phyloP scores from a whole-genome alignment of 2,113 vertebrate genomes.

The Ranitomeya imitator region DNA sequence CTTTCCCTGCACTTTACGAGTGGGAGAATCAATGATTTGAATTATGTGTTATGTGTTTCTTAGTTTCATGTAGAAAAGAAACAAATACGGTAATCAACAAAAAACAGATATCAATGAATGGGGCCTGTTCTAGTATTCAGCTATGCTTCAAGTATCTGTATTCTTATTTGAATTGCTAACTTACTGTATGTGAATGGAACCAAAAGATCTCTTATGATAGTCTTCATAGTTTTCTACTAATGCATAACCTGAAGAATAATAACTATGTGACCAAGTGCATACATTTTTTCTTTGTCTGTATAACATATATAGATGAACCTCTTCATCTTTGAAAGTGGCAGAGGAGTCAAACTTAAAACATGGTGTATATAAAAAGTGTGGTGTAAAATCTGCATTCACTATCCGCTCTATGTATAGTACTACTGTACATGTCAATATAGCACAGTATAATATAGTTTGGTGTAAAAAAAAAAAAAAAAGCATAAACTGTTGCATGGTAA shows the following conservation, averaged over 20 bases:
- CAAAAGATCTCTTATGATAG: not conserved
- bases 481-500: no score
- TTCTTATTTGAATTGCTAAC: not conserved
- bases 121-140: not conserved
- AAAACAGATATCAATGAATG: not conserved
- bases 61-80: not conserved
- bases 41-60: conserved; percentile 16
- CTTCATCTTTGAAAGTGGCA: not conserved
- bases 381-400: no score
- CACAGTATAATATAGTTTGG: no score
- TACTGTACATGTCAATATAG: no score
- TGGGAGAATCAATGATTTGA: conserved; percentile 6
- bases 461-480: no score
- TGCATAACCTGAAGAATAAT: not conserved
- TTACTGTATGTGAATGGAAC: not conserved
- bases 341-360: not conserved
- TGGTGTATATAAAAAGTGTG: no score
- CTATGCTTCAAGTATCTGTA: not conserved
- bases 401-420: no score
- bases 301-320: not conserved
- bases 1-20: not conserved
- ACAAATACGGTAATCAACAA: not conserved
- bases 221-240: not conserved
- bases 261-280: not conserved
- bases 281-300: not conserved